Conservation (phyloP, 2,888 invertebrate species). For the Carabus problematicus region DNA sequence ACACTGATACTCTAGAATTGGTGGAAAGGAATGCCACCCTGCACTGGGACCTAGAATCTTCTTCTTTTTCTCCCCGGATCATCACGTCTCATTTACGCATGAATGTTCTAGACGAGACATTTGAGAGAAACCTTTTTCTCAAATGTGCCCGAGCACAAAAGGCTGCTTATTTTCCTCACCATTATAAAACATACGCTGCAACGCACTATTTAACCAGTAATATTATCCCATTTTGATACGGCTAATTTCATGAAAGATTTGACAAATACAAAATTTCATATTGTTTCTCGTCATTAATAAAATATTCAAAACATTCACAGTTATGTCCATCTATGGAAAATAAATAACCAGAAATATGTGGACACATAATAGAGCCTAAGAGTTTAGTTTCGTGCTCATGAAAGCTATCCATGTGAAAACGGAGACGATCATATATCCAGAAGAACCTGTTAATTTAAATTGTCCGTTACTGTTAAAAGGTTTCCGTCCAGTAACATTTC, state of each 20-base stretch:
- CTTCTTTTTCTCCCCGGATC: slow-evolving; percentile 34
- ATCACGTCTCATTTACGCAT: slow-evolving; percentile 40
- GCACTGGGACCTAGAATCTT: slow-evolving; percentile 6
- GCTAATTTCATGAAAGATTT: no score
- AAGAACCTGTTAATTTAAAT: slow-evolving; percentile 41
- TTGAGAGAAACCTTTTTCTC: not conserved
- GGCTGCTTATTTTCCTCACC: slow-evolving; percentile 31
- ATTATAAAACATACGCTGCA: not conserved
- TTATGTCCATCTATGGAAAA: no score
- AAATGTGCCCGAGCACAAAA: slow-evolving; percentile 29
- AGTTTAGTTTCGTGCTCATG: not conserved
- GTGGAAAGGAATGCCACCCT: slow-evolving; percentile 36
- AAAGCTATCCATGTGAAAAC: not conserved
- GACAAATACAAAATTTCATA: no score
- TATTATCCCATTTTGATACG: no score
- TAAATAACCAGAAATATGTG: no score
- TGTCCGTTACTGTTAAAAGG: slow-evolving; percentile 36
- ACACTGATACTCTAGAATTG: slow-evolving; percentile 6
- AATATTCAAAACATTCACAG: no score
- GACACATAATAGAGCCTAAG: no score
- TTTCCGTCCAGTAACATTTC: slow-evolving; percentile 36
- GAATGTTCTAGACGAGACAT: slow-evolving; percentile 28
- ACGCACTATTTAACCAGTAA: no score
- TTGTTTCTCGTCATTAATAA: no score
- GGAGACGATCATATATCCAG: slow-evolving; percentile 25